These are phyloP conservation scores for Arnoldichthys spilopterus DNA, from an alignment of 2,797 vertebrate species.

Conservation along the genomic window DNA sequence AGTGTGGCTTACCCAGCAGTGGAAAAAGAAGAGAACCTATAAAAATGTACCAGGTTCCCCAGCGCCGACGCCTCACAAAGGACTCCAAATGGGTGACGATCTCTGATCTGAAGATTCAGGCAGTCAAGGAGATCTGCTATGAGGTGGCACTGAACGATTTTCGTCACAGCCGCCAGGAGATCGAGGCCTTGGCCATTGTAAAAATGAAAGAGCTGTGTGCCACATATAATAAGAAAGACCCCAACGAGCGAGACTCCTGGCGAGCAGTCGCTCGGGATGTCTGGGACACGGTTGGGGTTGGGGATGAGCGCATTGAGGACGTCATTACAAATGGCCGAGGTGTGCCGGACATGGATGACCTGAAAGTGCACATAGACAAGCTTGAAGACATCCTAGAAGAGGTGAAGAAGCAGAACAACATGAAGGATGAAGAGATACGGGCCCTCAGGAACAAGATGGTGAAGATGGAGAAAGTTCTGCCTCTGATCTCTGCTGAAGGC, in stretches of 20 bases:
- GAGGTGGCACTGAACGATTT: constrained; percentile 99
- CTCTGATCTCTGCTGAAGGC: constrained; percentile 83
- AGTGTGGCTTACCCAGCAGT: constrained; percentile 98
- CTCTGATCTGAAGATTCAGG: constrained; percentile 98
- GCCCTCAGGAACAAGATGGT: constrained; percentile 95
- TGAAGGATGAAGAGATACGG: constrained; percentile 98
- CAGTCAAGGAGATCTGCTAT: constrained; percentile 99
- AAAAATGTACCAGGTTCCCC: constrained; percentile 98
- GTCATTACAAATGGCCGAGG: constrained; percentile 80
- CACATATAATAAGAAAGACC: constrained; percentile 96
- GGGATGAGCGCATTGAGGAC: constrained; percentile 94
- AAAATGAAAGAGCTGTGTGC: constrained; percentile 99
- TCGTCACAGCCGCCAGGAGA: constrained; percentile 96
- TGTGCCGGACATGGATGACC: constrained; percentile 88
- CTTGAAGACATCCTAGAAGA: constrained; percentile 97
- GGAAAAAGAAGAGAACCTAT: constrained; percentile 95
- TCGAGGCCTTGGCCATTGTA: constrained; percentile 96
- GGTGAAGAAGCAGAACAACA: constrained; percentile 97
- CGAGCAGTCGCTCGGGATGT: constrained; percentile 95
- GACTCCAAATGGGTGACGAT: constrained; percentile 99
- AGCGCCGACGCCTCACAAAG: constrained; percentile 94
- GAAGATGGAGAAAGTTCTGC: constrained; percentile 98
- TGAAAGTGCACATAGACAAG: constrained; percentile 97
- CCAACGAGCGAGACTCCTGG: constrained; percentile 97
- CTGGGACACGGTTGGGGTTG: constrained; percentile 97